A percentile compares a stretch with the other conserved stretches of the same genome.
These are phyloP conservation scores for Papilio aristodemus DNA, from an alignment of 1,140 invertebrate genomes.

Conservation along the genomic window DNA sequence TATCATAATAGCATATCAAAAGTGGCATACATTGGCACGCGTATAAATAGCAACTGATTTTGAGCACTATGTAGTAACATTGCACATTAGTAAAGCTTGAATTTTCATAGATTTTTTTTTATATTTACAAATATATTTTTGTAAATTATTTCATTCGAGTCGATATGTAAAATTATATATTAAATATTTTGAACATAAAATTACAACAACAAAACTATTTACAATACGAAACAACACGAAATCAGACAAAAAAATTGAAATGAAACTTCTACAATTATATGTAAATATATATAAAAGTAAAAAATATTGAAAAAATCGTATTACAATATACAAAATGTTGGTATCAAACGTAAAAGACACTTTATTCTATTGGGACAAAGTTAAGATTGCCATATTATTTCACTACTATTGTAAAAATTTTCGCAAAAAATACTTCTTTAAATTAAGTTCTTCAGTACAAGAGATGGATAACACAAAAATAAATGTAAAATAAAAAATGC, in stretches of 20 bases:
- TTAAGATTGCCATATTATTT: too few relatives aligned
- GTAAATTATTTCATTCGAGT: background rate
- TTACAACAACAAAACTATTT: conserved; percentile 12
- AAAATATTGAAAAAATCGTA: background rate
- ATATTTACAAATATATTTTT: conserved; percentile 5
- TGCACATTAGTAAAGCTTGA: conserved; percentile 25
- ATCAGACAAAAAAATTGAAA: background rate
- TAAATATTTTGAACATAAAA: background rate
- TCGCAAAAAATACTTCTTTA: too few relatives aligned
- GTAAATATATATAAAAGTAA: background rate
- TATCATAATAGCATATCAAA: conserved; percentile 27
- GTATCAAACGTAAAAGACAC: too few relatives aligned
- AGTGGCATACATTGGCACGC: conserved; percentile 24
- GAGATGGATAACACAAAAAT: too few relatives aligned
- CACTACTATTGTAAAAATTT: too few relatives aligned
- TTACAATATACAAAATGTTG: background rate
- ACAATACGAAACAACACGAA: background rate
- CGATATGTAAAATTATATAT: conserved; percentile 14
- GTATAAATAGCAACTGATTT: conserved; percentile 29
- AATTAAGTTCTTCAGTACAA: too few relatives aligned
- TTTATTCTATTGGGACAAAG: too few relatives aligned
- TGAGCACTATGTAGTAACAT: conserved; percentile 23
- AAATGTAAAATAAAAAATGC: too few relatives aligned
- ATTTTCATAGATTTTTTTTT: conserved; percentile 13
- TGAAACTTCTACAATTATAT: background rate